These are phyloP conservation scores for Eristalis arbustorum DNA, from an alignment of 2,888 invertebrate species.

Conservation along the genomic window DNA sequence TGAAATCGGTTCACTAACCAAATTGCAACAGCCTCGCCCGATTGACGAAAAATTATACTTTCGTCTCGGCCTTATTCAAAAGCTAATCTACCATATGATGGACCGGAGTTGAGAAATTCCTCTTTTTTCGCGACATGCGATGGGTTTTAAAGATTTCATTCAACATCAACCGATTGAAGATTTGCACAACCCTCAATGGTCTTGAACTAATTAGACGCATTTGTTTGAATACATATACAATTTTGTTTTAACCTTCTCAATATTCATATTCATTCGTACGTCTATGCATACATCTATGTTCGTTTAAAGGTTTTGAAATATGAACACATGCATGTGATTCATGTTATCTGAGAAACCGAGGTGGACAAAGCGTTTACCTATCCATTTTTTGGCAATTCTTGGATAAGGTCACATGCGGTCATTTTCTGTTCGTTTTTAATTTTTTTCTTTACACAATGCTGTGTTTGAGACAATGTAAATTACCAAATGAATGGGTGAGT, in stretches of 20 bases:
- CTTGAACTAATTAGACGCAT: conserved; percentile 51
- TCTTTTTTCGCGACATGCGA: conserved; percentile 11
- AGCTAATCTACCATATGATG: conserved; percentile 19
- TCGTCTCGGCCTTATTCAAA: conserved; percentile 14
- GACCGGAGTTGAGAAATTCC: conserved; percentile 25
- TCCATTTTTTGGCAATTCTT: conserved; percentile 17
- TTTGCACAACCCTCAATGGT: conserved; percentile 52
- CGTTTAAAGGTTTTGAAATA: background rate
- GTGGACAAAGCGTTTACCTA: background rate
- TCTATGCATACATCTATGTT: background rate
- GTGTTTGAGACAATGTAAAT: background rate
- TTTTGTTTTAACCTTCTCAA: conserved; percentile 2
- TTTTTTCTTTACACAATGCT: conserved; percentile 6
- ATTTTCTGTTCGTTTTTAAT: conserved; percentile 21
- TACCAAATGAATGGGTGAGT: background rate
- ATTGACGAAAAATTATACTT: conserved; percentile 7
- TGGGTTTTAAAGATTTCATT: conserved; percentile 11
- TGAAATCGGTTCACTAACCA: background rate
- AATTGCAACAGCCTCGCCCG: conserved; percentile 22
- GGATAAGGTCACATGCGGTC: conserved; percentile 45
- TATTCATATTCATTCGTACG: conserved; percentile 6
- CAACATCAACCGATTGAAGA: conserved; percentile 5
- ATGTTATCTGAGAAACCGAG: background rate
- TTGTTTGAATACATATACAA: background rate
- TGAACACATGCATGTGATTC: background rate